Evolutionary conservation across 2,797 vertebrate genomes (phyloP).

Genomic region (Mallotus villosus): DNA sequence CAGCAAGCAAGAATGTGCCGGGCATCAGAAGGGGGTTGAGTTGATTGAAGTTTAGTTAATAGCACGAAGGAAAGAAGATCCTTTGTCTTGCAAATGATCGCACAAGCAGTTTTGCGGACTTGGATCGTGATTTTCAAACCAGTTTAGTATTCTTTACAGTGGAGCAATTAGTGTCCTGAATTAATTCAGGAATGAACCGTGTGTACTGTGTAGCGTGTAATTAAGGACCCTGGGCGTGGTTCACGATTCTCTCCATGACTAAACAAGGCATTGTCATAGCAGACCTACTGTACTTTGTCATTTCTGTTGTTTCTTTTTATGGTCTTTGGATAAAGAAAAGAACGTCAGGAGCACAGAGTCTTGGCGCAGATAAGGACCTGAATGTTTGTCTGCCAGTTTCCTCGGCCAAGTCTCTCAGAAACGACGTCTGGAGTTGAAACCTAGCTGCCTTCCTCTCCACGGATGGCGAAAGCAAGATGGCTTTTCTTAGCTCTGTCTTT

Average conservation of each 20-base stretch:
- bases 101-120: not conserved
- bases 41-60: not conserved
- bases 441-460: not conserved
- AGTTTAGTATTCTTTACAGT: no score
- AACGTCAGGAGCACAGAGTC: constrained; percentile 27
- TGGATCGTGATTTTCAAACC: no score
- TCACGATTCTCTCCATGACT: constrained; percentile 33
- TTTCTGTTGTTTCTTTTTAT: constrained; percentile 57
- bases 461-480: not conserved
- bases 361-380: constrained; percentile 20
- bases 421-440: constrained; percentile 11
- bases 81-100: not conserved
- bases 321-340: constrained; percentile 38
- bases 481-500: constrained; percentile 4
- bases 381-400: constrained; percentile 40
- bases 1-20: constrained; percentile 37
- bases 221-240: not conserved
- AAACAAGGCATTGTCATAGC: constrained; percentile 23
- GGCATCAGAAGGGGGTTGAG: constrained; percentile 28
- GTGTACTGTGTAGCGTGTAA: not conserved
- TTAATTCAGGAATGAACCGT: not conserved
- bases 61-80: not conserved
- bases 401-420: constrained; percentile 13
- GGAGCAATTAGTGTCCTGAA: not conserved
- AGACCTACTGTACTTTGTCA: constrained; percentile 42